Evolutionary conservation across 2,113 vertebrate genomes (phyloP).

Genomic region (Conger conger): DNA sequence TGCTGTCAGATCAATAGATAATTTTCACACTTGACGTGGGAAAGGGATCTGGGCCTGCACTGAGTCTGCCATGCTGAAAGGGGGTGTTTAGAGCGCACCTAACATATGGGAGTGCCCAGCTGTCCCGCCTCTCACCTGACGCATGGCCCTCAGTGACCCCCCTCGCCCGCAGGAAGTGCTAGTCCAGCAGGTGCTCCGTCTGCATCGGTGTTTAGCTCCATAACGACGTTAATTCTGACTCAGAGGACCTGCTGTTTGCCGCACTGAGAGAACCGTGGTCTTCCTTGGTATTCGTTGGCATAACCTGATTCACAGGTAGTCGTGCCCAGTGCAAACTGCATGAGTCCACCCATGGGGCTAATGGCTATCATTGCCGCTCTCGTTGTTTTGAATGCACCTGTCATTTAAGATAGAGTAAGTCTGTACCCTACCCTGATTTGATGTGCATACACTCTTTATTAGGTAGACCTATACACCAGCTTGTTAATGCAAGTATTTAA

Average conservation of each 20-base stretch:
- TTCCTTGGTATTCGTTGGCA: neutral
- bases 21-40: conserved; percentile 33
- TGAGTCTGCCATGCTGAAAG: conserved; percentile 26
- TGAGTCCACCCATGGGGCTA: conserved; percentile 44
- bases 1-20: conserved; percentile 51
- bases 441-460: no score
- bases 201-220: neutral
- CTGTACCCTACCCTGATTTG: neutral
- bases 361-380: conserved; percentile 42
- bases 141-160: neutral
- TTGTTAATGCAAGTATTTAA: no score
- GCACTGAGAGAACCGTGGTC: neutral
- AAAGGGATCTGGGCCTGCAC: conserved; percentile 23
- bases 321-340: conserved; percentile 34
- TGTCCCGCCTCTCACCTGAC: conserved; percentile 56
- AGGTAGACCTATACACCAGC: no score
- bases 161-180: neutral
- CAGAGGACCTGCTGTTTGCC: neutral
- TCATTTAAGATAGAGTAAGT: neutral
- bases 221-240: neutral
- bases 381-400: neutral
- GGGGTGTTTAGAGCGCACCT: conserved; percentile 38
- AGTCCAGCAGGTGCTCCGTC: neutral
- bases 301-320: neutral
- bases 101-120: conserved; percentile 57